phyloP scores from a whole-genome alignment of 2,888 invertebrate genomes.

The Pardosa pseudoannulata region DNA sequence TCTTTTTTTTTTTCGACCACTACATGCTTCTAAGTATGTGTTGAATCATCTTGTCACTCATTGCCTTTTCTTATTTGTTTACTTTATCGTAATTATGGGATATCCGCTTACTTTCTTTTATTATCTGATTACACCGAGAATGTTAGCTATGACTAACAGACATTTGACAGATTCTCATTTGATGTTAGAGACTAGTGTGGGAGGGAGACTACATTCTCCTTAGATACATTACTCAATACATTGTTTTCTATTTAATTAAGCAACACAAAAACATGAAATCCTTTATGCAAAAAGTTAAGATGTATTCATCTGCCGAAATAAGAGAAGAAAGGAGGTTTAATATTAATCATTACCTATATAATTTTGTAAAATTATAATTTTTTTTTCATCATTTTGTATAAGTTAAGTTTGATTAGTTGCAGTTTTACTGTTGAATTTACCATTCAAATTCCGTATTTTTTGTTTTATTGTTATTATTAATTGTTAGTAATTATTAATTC shows the following conservation, averaged over 20 bases:
- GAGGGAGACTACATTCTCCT: background rate
- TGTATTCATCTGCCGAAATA: constrained; percentile 1
- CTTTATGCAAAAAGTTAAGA: constrained; percentile 37
- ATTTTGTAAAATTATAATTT: too few species aligned
- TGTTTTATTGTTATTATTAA: too few species aligned
- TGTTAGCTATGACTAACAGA: constrained; percentile 19
- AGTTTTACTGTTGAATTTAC: too few species aligned
- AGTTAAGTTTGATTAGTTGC: too few species aligned
- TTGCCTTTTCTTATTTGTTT: constrained; percentile 19
- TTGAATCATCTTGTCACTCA: constrained; percentile 11
- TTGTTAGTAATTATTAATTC: too few species aligned
- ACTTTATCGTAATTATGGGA: constrained; percentile 13
- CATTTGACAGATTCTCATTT: background rate
- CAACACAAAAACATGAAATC: constrained; percentile 20
- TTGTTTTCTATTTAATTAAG: too few species aligned
- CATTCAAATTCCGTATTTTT: too few species aligned
- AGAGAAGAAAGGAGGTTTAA: constrained; percentile 37
- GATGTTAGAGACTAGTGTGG: background rate
- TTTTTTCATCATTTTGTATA: too few species aligned
- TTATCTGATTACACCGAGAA: constrained; percentile 47
- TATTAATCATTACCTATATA: background rate
- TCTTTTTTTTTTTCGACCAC: background rate
- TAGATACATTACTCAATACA: too few species aligned
- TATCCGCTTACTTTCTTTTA: constrained; percentile 8
- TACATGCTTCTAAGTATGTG: constrained; percentile 9